These are phyloP conservation scores for Atta colombica DNA, from an alignment of 1,140 invertebrate species.

Conservation along the genomic window DNA sequence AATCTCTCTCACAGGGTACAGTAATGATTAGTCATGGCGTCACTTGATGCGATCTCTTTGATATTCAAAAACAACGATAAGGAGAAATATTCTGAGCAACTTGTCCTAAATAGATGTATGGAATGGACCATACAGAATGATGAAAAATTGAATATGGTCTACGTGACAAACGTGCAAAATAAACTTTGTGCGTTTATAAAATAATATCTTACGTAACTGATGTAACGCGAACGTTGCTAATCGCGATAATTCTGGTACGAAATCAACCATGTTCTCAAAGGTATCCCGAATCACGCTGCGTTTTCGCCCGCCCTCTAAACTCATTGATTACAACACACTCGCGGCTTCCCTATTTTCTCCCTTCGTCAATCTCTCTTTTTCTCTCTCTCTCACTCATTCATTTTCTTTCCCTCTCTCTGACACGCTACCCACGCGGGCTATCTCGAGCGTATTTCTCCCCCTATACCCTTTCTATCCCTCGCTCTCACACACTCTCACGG, in stretches of 20 bases:
- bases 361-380: not conserved
- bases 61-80: slow-evolving; percentile 4
- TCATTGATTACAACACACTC: slow-evolving; percentile 75
- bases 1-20: slow-evolving; percentile 21
- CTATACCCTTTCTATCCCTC: slow-evolving; percentile 54
- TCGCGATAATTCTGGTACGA: slow-evolving; percentile 48
- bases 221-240: slow-evolving; percentile 42
- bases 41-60: not conserved
- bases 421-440: slow-evolving; percentile 67
- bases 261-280: slow-evolving; percentile 51
- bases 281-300: slow-evolving; percentile 45
- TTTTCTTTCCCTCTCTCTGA: slow-evolving; percentile 2
- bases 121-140: not conserved
- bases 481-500: slow-evolving; percentile 68
- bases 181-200: not conserved
- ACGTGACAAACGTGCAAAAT: not conserved
- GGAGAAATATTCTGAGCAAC: not conserved
- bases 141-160: not conserved
- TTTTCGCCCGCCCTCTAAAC: slow-evolving; percentile 56
- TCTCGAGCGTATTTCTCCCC: slow-evolving; percentile 44
- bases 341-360: slow-evolving; percentile 49
- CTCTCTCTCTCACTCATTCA: not conserved
- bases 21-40: not conserved
- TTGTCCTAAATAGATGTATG: not conserved
- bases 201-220: not conserved